Evolutionary conservation across 2,888 invertebrate species (phyloP), one percentile per base, ranked within the genome.

Genomic region (Rugalucina vietnamica): DNA sequence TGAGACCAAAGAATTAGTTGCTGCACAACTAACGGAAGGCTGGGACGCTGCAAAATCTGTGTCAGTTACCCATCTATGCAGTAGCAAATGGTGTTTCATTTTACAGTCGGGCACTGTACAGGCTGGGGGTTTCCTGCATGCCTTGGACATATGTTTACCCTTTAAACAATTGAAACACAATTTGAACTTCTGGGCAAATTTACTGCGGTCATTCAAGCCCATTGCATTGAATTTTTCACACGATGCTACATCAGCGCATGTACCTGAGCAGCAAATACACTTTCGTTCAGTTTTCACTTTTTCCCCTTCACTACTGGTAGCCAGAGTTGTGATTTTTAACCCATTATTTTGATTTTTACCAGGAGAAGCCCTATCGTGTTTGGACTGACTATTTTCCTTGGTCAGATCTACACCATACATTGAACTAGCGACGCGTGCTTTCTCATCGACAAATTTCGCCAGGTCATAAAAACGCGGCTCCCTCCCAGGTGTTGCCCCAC

Each of bases 141-240:
- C 18, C 12, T 34, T 74, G 50, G 78, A 73, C 37, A 80, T n/a
- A 50, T 84, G 78, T 18, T 84, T 84, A 4, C 60, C 73, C 43
- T 80, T 73, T n/a, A 84, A 71, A 72, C 77, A 84, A 80, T 80
- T 84, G 5, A 24, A 84, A 70, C 77, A 84, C 24, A 84, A 43
- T 71, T 75, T 78, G 24, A 32, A 54, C 29, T 34, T 80, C 10
- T 36, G 18, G n/a, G 81, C 81, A 78, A 69, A 49, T 36, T 60
- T 74, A 8, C 27, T 43, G 34, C 81, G 70, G 54, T 74, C 78
- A 27, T 69, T 37, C 54, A 76, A 71, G 32, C 18, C 37, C 34
- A 70, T 75, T 36, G 54, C 37, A 70, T 75, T 71, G 54, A 81
- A 81, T 29, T 49, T 75, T 36, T 24, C 36, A 76, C 81, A 81